Evolutionary conservation across 2,113 vertebrate species (phyloP), one percentile per base, ranked within the genome.

Genomic region (Anguilla japonica): DNA sequence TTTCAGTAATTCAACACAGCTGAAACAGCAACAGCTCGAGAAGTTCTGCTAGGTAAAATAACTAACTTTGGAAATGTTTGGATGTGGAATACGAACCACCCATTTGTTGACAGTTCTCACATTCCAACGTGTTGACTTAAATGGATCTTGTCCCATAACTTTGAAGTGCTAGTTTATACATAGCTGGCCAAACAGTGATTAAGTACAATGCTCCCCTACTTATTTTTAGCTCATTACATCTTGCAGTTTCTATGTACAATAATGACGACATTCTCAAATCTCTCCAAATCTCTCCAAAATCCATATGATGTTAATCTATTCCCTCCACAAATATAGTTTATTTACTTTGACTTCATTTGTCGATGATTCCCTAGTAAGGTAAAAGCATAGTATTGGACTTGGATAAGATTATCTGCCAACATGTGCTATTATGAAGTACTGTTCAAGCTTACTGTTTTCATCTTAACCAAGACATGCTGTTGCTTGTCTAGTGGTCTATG

Each of bases 161-260:
- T 88, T 63, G 83, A 89, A 92, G 89, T 93, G 81, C 85, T 83
- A 46, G 87, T 91, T 91, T 92, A 88, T 91, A 87, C 85, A 82
- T 75, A n/a, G 26, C 13, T 53, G 40, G 34, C 53, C 85, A 86
- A 40, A 67, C 29, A 41, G 90, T 90, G 90, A 93, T 91, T 89
- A 90, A 94, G 82, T 88, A 88, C 84, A 89, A 90, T 88, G 90
- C 88, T 92, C 93, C 94, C 86, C 87, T 89, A 89, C 88, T 91
- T 95, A 92, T 94, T 93, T 93, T 94, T 93, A 92, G 90, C 85
- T 80, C 83, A 90, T 94, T 91, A 93, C 88, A 93, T 92, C 91
- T 34, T n/a, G 29, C 46, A 82, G 71, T 50, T 60, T 80, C 84
- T 82, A 29, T 80, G 79, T 80, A 20, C 79, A 80, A 20, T 13